Base-by-base conservation (phyloP, 2,113 vertebrate species). In the Bujurquina vittata region DNA sequence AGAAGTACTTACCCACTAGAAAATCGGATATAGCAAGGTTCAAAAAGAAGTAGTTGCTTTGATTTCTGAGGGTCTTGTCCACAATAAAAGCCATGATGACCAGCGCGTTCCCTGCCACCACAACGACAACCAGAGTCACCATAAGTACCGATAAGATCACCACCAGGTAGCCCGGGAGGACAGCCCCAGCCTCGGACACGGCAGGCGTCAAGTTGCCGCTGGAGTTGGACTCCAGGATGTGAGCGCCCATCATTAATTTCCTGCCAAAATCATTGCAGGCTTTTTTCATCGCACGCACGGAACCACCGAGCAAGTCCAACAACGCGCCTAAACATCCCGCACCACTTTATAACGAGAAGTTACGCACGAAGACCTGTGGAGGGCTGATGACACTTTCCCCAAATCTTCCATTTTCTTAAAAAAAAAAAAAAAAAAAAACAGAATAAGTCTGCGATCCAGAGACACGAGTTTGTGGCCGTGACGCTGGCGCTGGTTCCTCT, bases 21-120 rank as follows among this genome's bases (percentile, higher is more conserved):
- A 99, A 98, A 95, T 99, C 97, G n/a, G 97, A 97, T 91, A 98
- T 95, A 8, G 97, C 97, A 79, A 98, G 95, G 78, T 99, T 99
- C 79, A 97, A 94, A 84, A 98, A 96, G 94, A 96, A 97, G 84
- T 96, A 98, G 92, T 97, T 98, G 93, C 96, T 97, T 67, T 95
- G 95, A 85, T 94, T 97, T 95, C 97, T 95, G 40, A 98, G 96
- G 43, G 94, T 97, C 91, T 96, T 97, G 93, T 98, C 97, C 95
- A 96, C 88, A 40, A 97, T 49, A 75, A 99, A 98, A 87, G 97
- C 97, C 84, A 98, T 91, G 88, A 98, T 97, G 79, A 98, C 96
- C 87, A 98, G 82, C 1, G 94, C 94, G 77, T 99, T 98, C 17
- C 97, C 97, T 1, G 97, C 91, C 84, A 97, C 92, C 83, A 96